These are phyloP conservation scores for Mythimna loreyi DNA, from an alignment of 2,888 invertebrate genomes.

Conservation along the genomic window DNA sequence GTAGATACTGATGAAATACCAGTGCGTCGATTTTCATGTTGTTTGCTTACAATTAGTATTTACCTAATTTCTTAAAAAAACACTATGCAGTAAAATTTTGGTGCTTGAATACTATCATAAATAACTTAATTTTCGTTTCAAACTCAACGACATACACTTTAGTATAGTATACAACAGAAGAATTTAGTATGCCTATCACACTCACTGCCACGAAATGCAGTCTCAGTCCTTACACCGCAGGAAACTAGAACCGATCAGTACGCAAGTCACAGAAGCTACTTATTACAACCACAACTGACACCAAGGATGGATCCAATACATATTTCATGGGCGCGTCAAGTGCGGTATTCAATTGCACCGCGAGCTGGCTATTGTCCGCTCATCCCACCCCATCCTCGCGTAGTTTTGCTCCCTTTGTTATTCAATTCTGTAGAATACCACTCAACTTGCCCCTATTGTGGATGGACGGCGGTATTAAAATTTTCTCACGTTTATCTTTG, in stretches of 20 bases:
- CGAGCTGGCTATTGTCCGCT: constrained; percentile 61
- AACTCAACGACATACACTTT: not conserved
- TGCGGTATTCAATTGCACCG: constrained; percentile 59
- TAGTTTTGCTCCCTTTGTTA: constrained; percentile 77
- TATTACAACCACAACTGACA: constrained; percentile 30
- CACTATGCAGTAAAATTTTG: no score
- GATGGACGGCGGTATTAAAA: constrained; percentile 59
- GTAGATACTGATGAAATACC: no score
- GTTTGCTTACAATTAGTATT: no score
- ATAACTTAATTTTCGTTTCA: no score
- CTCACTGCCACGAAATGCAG: not conserved
- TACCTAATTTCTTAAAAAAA: no score
- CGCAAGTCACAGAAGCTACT: constrained; percentile 1
- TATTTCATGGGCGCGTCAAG: constrained; percentile 60
- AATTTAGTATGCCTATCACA: not conserved
- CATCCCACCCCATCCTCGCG: constrained; percentile 55
- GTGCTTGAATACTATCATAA: no score
- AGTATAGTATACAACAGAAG: not conserved
- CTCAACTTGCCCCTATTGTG: constrained; percentile 69
- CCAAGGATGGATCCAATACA: constrained; percentile 47
- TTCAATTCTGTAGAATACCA: constrained; percentile 74
- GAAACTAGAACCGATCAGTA: constrained; percentile 3
- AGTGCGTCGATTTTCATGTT: no score
- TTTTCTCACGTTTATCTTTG: constrained; percentile 65
- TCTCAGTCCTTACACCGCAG: not conserved